phyloP scores from a whole-genome alignment of 2,113 vertebrate species.

The Marmota flaviventris region DNA sequence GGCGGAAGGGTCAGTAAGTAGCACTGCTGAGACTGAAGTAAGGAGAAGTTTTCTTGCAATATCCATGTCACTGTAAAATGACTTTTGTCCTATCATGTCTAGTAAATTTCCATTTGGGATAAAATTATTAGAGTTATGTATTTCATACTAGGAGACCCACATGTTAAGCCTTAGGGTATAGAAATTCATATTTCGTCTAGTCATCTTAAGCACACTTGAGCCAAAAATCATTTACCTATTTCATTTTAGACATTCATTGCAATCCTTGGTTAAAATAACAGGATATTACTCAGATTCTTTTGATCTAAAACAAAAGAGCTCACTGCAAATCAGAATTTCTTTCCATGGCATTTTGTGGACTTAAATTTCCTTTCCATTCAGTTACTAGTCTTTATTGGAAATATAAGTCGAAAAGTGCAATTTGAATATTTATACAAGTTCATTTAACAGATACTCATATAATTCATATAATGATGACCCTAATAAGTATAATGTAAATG shows the following conservation, averaged over 20 bases:
- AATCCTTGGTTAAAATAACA: constrained; percentile 66
- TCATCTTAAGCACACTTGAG: constrained; percentile 49
- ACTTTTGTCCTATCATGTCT: background rate
- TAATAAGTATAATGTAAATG: background rate
- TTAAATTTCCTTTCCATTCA: constrained; percentile 65
- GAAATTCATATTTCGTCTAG: constrained; percentile 47
- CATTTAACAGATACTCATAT: background rate
- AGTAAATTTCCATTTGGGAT: background rate
- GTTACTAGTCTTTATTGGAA: background rate
- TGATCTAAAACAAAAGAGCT: constrained; percentile 51
- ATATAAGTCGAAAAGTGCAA: background rate
- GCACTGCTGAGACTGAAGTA: background rate
- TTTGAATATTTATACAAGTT: background rate
- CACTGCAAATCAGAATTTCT: constrained; percentile 29
- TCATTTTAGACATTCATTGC: constrained; percentile 43
- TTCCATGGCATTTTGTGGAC: background rate
- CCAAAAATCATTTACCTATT: constrained; percentile 41
- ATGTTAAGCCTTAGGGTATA: constrained; percentile 1
- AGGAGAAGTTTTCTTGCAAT: background rate
- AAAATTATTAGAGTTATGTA: constrained; percentile 20
- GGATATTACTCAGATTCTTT: constrained; percentile 75
- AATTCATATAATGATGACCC: background rate
- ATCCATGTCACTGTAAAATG: background rate
- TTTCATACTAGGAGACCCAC: constrained; percentile 7
- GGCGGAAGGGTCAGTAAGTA: background rate